These are phyloP conservation scores for Polyommatus icarus DNA, from an alignment of 2,888 invertebrate species.

Conservation along the genomic window DNA sequence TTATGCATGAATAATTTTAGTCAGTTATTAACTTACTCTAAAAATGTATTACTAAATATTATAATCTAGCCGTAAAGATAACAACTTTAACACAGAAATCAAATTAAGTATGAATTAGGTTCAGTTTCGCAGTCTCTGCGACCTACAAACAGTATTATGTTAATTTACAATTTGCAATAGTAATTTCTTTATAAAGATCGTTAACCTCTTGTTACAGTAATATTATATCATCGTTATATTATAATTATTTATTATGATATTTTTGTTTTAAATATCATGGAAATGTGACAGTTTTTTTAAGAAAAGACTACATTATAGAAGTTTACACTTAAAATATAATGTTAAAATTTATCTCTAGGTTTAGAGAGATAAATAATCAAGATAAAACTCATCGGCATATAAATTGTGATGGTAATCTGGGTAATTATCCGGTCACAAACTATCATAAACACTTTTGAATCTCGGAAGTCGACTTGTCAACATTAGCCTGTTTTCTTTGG, in stretches of 20 bases:
- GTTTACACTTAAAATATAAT: neutral
- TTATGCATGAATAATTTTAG: too few relatives aligned
- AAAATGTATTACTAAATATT: neutral
- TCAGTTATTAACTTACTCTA: too few relatives aligned
- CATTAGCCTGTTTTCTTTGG: neutral
- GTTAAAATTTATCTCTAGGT: neutral
- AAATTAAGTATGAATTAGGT: neutral
- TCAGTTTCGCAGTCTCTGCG: neutral
- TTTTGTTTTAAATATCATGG: neutral
- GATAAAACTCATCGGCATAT: slow-evolving; percentile 6
- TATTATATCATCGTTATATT: neutral
- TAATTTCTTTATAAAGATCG: slow-evolving; percentile 4
- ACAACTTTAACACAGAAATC: neutral
- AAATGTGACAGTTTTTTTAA: neutral
- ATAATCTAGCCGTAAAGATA: neutral
- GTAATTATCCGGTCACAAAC: slow-evolving; percentile 16
- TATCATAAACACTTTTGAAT: neutral
- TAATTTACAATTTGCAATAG: neutral
- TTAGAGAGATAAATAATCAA: neutral
- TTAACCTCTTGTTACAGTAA: neutral
- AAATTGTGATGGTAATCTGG: slow-evolving; percentile 1
- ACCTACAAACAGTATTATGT: neutral
- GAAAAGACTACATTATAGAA: neutral
- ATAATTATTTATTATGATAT: neutral
- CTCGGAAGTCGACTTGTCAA: neutral